Evolutionary conservation across 2,113 vertebrate species (phyloP), one percentile per base, ranked within the genome.

Genomic region (Proteles cristata): DNA sequence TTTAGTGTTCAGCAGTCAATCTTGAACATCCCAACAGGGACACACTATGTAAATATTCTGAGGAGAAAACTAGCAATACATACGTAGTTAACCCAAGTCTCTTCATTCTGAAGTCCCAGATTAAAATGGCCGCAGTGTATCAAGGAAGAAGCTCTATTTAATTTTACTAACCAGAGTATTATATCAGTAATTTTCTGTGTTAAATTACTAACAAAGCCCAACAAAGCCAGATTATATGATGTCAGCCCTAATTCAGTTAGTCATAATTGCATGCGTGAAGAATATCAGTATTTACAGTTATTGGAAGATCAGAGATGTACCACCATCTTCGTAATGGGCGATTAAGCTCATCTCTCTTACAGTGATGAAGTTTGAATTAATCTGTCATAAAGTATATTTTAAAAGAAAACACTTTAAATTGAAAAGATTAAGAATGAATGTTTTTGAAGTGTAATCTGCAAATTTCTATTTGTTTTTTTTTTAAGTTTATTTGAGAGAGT

Each of bases 1-100:
- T 89, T 92, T 43, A 79, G 80, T 69, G 79, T 92, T 92, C 53
- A 69, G 83, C 74, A 79, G 90, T 89, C 86, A 63, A 7, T 91
- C n/a, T 66, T 79, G 65, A 93, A 65, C 69, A 80, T 61, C 25
- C 45, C 87, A 63, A 28, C 1, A 84, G 61, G 50, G 74, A 84
- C n/a, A 80, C 7, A 0, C 53, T 68, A 28, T 80, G 50, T 25
- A 69, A 87, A 85, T 83, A 39, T 50, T 87, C 61, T n/a, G 6
- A 80, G 50, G 58, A 94, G 69, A 80, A 85, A 83, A 33, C 71
- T 80, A 79, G 53, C 61, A 74, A 97, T 83, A 65, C 7, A 0
- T 45, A 83, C 92, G 53, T 12, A 80, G 63, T 21, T 89, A 69
- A 88, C 19, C 15, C 53, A 23, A 6, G 43, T 58, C 26, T 76